phyloP scores from a whole-genome alignment of 2,113 vertebrate genomes.

The Mellivora capensis region DNA sequence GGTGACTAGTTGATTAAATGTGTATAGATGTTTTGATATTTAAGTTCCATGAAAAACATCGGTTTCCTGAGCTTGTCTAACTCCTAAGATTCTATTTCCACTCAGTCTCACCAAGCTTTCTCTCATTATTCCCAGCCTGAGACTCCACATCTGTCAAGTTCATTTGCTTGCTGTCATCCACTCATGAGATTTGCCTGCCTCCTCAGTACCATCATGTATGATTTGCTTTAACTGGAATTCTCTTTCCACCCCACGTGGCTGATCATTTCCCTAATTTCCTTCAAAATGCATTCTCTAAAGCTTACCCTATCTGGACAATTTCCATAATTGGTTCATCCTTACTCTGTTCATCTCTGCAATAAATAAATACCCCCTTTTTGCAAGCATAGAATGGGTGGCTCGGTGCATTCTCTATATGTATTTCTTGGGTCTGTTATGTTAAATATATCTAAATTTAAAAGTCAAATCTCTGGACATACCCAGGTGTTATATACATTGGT shows the following conservation, averaged over 20 bases:
- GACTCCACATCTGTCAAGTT: background rate
- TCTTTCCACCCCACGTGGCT: background rate
- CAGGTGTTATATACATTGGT: background rate
- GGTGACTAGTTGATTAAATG: conserved; percentile 22
- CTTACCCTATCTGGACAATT: background rate
- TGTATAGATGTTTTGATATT: conserved; percentile 1
- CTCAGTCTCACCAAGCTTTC: background rate
- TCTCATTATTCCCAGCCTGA: background rate
- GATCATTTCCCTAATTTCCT: background rate
- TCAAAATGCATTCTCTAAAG: background rate
- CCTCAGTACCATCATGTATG: background rate
- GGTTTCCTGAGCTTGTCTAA: background rate
- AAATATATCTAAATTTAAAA: background rate
- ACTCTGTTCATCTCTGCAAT: background rate
- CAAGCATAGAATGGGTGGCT: background rate
- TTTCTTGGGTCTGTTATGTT: background rate
- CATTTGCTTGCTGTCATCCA: background rate
- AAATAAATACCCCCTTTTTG: background rate
- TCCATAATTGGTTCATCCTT: background rate
- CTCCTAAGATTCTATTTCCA: background rate
- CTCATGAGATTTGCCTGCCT: background rate
- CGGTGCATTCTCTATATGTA: background rate
- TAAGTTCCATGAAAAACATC: conserved; percentile 7
- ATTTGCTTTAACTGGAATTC: background rate
- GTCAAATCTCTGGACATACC: background rate